Conservation (phyloP, 1,140 invertebrate genomes). For the Oedothorax gibbosus region DNA sequence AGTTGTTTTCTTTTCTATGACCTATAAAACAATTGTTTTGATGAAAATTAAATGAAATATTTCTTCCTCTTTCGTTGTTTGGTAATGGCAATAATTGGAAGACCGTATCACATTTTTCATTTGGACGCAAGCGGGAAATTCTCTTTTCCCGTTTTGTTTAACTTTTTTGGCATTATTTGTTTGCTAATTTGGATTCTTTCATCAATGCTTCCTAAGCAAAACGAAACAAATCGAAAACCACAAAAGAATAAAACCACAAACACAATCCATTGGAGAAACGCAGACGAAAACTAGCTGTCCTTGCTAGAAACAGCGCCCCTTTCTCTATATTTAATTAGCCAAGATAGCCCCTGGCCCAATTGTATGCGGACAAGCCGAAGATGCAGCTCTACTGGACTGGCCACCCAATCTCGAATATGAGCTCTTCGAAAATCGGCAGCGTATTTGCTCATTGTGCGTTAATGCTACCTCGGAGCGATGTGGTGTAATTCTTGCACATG, state of each 20-base stretch:
- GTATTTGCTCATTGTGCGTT: slow-evolving; percentile 57
- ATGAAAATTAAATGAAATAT: slow-evolving; percentile 53
- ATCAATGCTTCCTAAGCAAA: neutral
- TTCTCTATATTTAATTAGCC: slow-evolving; percentile 52
- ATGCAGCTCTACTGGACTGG: slow-evolving; percentile 13
- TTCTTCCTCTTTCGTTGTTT: neutral
- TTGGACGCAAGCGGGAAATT: neutral
- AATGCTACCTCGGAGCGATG: slow-evolving; percentile 44
- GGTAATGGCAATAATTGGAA: slow-evolving; percentile 40
- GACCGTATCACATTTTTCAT: slow-evolving; percentile 40
- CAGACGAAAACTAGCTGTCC: neutral
- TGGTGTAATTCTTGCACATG: slow-evolving; percentile 11
- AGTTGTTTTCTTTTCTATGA: too few species aligned
- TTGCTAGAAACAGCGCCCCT: neutral
- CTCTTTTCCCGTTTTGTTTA: slow-evolving; percentile 35
- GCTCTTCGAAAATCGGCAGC: slow-evolving; percentile 23
- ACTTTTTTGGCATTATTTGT: slow-evolving; percentile 50
- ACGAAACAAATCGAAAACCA: neutral
- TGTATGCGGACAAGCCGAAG: slow-evolving; percentile 34
- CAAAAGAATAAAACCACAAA: neutral
- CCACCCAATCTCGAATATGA: slow-evolving; percentile 28
- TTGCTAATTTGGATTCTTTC: neutral
- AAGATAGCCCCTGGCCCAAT: slow-evolving; percentile 29
- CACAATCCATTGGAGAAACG: neutral
- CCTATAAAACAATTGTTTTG: neutral